Conservation (phyloP, 2,113 vertebrate species). For the Echinops telfairi region DNA sequence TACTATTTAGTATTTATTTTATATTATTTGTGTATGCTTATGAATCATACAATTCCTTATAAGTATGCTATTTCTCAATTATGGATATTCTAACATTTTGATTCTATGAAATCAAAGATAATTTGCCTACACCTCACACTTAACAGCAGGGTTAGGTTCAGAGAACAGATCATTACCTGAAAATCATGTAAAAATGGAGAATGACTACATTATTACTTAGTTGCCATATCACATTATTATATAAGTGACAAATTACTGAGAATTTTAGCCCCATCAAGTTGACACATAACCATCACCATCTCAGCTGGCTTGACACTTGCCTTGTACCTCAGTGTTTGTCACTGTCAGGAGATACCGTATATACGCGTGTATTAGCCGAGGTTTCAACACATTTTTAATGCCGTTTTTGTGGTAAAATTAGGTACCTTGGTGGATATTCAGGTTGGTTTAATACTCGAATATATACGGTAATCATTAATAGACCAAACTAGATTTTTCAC, state of each 20-base stretch:
- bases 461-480: too few relatives aligned
- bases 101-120: background rate
- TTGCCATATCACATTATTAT: background rate
- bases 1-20: conserved; percentile 12
- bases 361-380: too few relatives aligned
- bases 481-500: too few relatives aligned
- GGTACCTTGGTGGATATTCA: too few relatives aligned
- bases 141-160: too few relatives aligned
- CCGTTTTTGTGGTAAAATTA: too few relatives aligned
- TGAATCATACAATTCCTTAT: background rate
- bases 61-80: background rate
- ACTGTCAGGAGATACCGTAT: background rate
- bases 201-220: too few relatives aligned
- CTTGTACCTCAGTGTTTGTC: background rate
- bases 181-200: too few relatives aligned
- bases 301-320: background rate
- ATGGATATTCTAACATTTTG: background rate
- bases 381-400: too few relatives aligned
- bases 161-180: too few relatives aligned
- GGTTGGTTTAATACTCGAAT: too few relatives aligned
- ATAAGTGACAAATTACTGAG: background rate
- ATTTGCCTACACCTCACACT: background rate
- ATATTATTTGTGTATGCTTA: background rate
- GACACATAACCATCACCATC: background rate
- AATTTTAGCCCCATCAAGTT: background rate